Conservation (phyloP, 2,113 vertebrate genomes). For the Cricetomys ansorgei region DNA sequence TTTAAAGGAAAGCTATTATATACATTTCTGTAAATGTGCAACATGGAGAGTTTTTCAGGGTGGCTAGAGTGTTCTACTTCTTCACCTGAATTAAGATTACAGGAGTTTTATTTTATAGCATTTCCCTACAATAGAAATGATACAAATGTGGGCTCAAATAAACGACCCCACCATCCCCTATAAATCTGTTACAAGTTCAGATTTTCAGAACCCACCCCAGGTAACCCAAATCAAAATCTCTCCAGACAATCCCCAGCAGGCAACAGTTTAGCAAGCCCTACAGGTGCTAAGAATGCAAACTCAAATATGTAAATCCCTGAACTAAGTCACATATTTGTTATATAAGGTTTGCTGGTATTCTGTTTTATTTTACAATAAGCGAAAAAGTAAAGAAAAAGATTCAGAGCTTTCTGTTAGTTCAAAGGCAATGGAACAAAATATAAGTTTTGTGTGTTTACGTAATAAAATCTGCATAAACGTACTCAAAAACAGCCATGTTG, state of each 20-base stretch:
- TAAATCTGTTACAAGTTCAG: background rate
- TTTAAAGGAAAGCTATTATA: background rate
- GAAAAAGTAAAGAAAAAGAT: background rate
- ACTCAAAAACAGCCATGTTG: background rate
- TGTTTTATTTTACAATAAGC: background rate
- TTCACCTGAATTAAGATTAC: background rate
- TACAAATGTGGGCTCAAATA: background rate
- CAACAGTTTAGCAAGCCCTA: background rate
- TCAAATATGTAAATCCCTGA: background rate
- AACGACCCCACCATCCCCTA: background rate
- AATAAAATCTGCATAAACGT: background rate
- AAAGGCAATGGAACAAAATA: background rate
- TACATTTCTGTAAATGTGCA: no score
- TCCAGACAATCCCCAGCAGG: background rate
- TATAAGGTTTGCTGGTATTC: background rate
- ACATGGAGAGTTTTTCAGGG: background rate
- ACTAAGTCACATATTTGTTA: background rate
- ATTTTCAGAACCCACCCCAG: background rate
- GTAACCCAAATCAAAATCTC: background rate
- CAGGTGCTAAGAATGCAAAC: background rate
- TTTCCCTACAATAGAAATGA: background rate
- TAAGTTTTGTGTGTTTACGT: background rate
- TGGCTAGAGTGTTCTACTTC: background rate
- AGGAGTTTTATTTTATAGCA: background rate
- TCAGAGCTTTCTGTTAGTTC: background rate